Percentiles rank a stretch among this genome's conserved stretches.
phyloP scores from a whole-genome alignment of 1,140 invertebrate genomes.

The Heliothis subflexa region DNA sequence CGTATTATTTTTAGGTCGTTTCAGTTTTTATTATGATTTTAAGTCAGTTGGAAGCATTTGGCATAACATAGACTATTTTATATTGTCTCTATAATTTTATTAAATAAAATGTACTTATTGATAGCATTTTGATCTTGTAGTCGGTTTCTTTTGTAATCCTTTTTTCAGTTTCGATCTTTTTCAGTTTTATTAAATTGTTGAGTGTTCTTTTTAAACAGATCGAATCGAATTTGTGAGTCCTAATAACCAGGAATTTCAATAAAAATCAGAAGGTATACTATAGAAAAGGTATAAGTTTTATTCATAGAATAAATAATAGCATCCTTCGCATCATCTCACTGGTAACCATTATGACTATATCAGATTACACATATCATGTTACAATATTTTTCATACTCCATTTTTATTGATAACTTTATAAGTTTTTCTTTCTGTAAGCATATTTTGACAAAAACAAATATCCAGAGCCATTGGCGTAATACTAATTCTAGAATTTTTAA shows the following conservation, averaged over 20 bases:
- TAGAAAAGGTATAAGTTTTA: constrained; percentile 62
- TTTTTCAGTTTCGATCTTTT: no score
- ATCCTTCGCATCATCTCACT: constrained; percentile 54
- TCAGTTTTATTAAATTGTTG: no score
- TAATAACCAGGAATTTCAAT: constrained; percentile 8
- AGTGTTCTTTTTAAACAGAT: background rate
- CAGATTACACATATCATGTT: constrained; percentile 36
- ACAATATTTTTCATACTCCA: constrained; percentile 25
- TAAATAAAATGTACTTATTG: no score
- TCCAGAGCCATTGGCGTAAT: constrained; percentile 11
- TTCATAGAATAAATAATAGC: constrained; percentile 82
- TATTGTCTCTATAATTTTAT: no score
- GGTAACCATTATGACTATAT: constrained; percentile 57
- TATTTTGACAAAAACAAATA: constrained; percentile 14
- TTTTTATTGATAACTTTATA: constrained; percentile 20
- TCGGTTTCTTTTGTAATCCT: no score
- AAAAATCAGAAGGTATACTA: constrained; percentile 44
- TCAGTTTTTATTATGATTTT: no score
- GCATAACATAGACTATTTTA: no score
- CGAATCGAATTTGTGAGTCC: background rate
- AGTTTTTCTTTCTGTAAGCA: constrained; percentile 39
- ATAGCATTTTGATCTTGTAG: no score
- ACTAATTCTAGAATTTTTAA: constrained; percentile 19
- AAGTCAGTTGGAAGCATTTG: no score
- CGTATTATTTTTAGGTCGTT: no score